These are phyloP conservation scores for Nomada hirtipes DNA, from an alignment of 2,888 invertebrate genomes.

Conservation along the genomic window DNA sequence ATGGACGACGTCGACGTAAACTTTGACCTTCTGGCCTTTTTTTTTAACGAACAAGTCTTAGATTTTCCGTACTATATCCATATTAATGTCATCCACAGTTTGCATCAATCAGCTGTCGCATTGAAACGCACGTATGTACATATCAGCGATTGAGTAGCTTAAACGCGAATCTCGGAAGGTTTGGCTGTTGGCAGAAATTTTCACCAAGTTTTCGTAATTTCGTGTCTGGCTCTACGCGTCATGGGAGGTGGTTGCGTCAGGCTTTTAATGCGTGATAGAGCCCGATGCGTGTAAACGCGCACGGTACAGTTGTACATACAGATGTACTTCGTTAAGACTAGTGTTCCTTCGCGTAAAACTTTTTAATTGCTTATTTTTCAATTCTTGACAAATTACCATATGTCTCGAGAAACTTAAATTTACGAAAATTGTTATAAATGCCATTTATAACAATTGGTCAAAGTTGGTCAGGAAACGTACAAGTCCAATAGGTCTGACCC, in stretches of 20 bases:
- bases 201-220: conserved; percentile 28
- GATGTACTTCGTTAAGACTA: not conserved
- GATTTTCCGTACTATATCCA: not conserved
- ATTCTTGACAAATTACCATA: too few relatives aligned
- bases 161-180: not conserved
- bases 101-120: conserved; percentile 26
- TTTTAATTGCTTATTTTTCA: not conserved
- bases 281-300: conserved; percentile 24
- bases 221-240: not conserved
- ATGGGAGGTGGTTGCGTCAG: conserved; percentile 33
- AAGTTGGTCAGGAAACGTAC: too few relatives aligned
- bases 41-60: not conserved
- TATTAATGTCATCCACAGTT: conserved; percentile 11
- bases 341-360: not conserved
- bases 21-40: conserved; percentile 36
- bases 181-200: not conserved
- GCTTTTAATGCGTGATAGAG: conserved; percentile 9
- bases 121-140: conserved; percentile 5
- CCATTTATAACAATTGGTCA: not conserved
- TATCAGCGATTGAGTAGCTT: not conserved
- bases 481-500: too few relatives aligned
- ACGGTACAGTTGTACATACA: not conserved
- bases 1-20: conserved; percentile 8
- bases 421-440: too few relatives aligned
- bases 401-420: too few relatives aligned